Base-by-base conservation (phyloP, 1,140 invertebrate genomes). In the Colletes latitarsis region DNA sequence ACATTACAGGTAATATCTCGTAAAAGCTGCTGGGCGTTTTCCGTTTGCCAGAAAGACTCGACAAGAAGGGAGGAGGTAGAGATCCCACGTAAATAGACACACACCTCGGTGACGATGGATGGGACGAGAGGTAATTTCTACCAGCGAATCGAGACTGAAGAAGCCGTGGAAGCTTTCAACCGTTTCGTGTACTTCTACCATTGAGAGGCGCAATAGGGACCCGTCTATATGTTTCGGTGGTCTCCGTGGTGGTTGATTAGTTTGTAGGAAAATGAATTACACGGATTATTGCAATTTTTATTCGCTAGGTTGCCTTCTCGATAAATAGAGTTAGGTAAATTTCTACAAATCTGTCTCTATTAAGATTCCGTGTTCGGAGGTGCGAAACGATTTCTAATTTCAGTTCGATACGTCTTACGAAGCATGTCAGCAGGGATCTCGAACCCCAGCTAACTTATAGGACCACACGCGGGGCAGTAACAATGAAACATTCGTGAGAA, bases 11-110 rank as follows among this genome's bases (percentile, higher is more conserved):
- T 87, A 63, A 82, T 87, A 58, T 69, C 83, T 84, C 84, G 87
- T 77, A 83, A 81, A 78, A 72, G 76, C 82, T 64, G 55, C 46
- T 72, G 43, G 74, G 67, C 60, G 71, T 60, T 64, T 72, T 71
- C 53, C 77, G 73, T 64, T 64, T n/a, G 41, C 64, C 14, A 52
- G 49, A 75, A 64, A 62, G 14, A 73, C 21, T 3, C 39, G 39
- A 90, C 89, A 81, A 89, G 6, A 89, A 90, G 10, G 89, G 89
- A 21, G 6, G 83, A 12, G 89, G 92, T 30, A 30, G 46, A 87
- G 88, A 77, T 81, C 78, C 77, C 5, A 39, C 86, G 86, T 75
- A 77, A 84, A 79, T 67, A 76, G 66, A 79, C n/a, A 68, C 46
- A 70, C 66, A 76, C 64, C 57, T 64, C 67, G 53, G 52, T 57